Evolutionary conservation across 1,140 invertebrate genomes (phyloP).

Genomic region (Drosophila orosa): DNA sequence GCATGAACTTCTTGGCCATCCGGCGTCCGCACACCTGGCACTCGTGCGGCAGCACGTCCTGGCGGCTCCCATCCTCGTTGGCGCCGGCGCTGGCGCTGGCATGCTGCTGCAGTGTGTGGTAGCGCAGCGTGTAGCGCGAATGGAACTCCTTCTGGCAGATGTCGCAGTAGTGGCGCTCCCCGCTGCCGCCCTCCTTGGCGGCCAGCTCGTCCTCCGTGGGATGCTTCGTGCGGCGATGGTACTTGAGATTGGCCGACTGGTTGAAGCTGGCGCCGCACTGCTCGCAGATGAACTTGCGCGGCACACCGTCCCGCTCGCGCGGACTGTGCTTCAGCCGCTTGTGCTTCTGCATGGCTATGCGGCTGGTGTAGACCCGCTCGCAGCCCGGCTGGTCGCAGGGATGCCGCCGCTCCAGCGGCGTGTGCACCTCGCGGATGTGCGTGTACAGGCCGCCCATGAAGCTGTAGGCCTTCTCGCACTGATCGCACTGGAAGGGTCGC

Average conservation of each 20-base stretch:
- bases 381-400: constrained; percentile 63
- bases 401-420: constrained; percentile 54
- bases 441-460: constrained; percentile 81
- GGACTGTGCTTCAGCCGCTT: constrained; percentile 68
- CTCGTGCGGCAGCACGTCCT: constrained; percentile 46
- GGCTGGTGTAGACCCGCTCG: constrained; percentile 71
- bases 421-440: constrained; percentile 75
- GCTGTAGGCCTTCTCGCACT: constrained; percentile 76
- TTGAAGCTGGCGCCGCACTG: constrained; percentile 78
- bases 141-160: constrained; percentile 76
- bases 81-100: not conserved
- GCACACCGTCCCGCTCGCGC: not conserved
- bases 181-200: constrained; percentile 35
- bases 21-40: constrained; percentile 77
- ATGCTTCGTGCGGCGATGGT: constrained; percentile 75
- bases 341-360: constrained; percentile 74
- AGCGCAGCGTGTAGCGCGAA: constrained; percentile 74
- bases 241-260: constrained; percentile 72
- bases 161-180: constrained; percentile 56
- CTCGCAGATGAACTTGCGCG: constrained; percentile 69
- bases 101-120: constrained; percentile 77
- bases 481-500: constrained; percentile 70
- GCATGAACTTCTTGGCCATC: constrained; percentile 79
- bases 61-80: constrained; percentile 1
- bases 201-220: constrained; percentile 69